phyloP scores from a whole-genome alignment of 2,888 invertebrate species.

The Tanypteryx hageni region DNA sequence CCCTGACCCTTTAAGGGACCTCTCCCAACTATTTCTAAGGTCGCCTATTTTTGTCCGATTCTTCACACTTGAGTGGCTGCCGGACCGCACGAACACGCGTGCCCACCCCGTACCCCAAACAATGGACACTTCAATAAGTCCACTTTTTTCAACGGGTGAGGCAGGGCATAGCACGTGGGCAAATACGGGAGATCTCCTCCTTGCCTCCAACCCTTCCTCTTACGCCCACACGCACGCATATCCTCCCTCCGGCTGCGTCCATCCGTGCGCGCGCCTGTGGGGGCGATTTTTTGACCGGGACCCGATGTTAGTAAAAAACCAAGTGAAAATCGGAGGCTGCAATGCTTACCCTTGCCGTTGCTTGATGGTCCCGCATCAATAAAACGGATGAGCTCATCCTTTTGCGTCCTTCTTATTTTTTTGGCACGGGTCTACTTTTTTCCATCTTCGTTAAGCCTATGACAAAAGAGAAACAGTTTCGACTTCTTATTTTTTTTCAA shows the following conservation, averaged over 20 bases:
- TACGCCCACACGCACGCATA: conserved; percentile 6
- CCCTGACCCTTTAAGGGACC: conserved; percentile 42
- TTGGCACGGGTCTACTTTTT: neutral
- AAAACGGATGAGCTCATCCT: conserved; percentile 33
- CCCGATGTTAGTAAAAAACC: neutral
- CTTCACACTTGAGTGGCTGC: conserved; percentile 55
- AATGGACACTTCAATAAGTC: conserved; percentile 52
- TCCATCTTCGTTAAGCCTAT: conserved; percentile 2
- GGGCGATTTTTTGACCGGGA: conserved; percentile 32
- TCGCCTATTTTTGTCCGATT: conserved; percentile 60
- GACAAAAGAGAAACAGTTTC: neutral
- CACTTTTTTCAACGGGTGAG: neutral
- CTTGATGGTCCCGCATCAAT: conserved; percentile 24
- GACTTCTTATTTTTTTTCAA: conserved; percentile 12
- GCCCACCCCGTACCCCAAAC: conserved; percentile 53
- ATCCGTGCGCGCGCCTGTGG: neutral
- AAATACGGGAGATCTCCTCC: neutral
- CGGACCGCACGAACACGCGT: conserved; percentile 64
- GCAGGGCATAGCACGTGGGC: conserved; percentile 50
- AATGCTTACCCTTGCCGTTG: neutral
- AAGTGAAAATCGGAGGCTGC: conserved; percentile 5
- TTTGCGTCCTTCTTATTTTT: neutral
- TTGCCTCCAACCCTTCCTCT: neutral
- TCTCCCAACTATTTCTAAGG: neutral
- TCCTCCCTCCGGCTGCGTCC: conserved; percentile 21